Evolutionary conservation across 1,140 invertebrate genomes (phyloP).

Genomic region (Oscheius sp.): DNA sequence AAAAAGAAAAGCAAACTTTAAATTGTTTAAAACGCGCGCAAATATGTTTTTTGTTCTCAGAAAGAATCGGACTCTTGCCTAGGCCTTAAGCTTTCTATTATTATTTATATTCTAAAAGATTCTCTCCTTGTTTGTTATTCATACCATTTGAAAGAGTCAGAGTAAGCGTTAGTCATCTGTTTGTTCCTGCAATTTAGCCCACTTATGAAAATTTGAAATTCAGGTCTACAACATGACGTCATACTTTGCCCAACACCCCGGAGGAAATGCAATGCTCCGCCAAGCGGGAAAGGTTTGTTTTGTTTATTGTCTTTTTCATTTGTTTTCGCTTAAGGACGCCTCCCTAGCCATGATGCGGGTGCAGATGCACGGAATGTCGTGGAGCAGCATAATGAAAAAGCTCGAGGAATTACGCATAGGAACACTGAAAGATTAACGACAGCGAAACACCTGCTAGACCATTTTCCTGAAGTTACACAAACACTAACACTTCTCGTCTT

Average conservation of each 20-base stretch:
- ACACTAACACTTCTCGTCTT: no score
- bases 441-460: no score
- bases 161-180: not conserved
- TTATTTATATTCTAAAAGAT: no score
- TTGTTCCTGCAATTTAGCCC: not conserved
- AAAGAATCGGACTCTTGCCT: no score
- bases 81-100: no score
- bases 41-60: no score
- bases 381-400: not conserved
- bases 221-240: slow-evolving; percentile 31
- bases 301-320: not conserved
- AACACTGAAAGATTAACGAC: not conserved
- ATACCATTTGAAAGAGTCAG: no score
- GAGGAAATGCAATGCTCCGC: slow-evolving; percentile 24
- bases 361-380: not conserved
- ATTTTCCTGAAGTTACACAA: no score
- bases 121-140: no score
- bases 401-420: not conserved
- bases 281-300: slow-evolving; percentile 20
- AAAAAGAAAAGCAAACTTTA: no score
- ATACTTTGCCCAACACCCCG: slow-evolving; percentile 17
- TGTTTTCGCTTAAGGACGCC: not conserved
- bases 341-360: not conserved
- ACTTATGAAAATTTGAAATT: not conserved
- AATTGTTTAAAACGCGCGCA: no score